phyloP scores from a whole-genome alignment of 2,113 vertebrate genomes.

The Oryzias melastigma region DNA sequence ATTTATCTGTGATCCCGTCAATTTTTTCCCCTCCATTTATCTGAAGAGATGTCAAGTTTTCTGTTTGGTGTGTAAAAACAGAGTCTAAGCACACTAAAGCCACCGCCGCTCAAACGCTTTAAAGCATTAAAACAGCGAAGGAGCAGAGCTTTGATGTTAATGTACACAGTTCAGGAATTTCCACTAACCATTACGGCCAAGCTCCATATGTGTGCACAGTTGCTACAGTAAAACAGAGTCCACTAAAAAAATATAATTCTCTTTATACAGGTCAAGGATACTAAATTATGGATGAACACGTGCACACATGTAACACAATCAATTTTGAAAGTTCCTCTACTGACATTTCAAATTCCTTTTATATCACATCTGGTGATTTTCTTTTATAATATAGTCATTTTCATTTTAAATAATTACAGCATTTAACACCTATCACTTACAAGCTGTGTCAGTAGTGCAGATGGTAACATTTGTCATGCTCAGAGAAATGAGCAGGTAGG shows the following conservation, averaged over 20 bases:
- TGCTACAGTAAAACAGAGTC: too few species aligned
- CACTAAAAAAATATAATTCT: too few species aligned
- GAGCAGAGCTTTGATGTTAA: slow-evolving; percentile 16
- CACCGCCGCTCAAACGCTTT: slow-evolving; percentile 26
- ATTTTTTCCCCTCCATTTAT: slow-evolving; percentile 24
- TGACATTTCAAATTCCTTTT: too few species aligned
- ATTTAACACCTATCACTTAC: background rate
- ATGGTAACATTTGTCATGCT: too few species aligned
- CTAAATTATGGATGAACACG: too few species aligned
- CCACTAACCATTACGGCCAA: slow-evolving; percentile 20
- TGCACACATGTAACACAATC: too few species aligned
- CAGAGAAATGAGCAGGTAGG: too few species aligned
- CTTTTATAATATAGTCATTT: background rate
- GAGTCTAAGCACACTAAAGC: slow-evolving; percentile 17
- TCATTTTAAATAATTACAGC: background rate
- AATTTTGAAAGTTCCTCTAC: too few species aligned
- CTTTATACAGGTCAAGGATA: too few species aligned
- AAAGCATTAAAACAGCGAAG: slow-evolving; percentile 16
- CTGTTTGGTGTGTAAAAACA: slow-evolving; percentile 33
- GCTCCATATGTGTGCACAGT: slow-evolving; percentile 14
- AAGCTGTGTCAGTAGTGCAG: background rate
- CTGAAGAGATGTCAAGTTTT: slow-evolving; percentile 26
- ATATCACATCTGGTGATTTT: background rate
- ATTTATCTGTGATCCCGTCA: slow-evolving; percentile 3
- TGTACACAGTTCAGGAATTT: slow-evolving; percentile 28